Conservation (phyloP, 2,113 vertebrate genomes). For the Felis chaus region DNA sequence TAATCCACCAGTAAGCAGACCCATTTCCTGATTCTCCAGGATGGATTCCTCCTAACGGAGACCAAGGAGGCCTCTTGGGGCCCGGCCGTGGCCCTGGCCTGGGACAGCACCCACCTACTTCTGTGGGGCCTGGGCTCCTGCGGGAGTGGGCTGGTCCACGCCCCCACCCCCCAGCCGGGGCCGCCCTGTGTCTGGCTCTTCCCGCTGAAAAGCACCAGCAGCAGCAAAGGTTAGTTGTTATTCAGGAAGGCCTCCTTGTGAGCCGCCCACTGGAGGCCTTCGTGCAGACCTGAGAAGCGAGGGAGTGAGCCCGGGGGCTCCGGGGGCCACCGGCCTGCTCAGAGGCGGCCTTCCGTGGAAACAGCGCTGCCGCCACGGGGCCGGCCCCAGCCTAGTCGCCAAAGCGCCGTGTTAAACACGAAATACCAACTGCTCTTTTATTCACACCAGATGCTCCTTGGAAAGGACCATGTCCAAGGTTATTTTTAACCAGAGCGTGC, state of each 20-base stretch:
- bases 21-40: background rate
- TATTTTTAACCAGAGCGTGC: background rate
- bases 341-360: background rate
- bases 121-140: background rate
- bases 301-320: background rate
- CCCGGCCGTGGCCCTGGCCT: too few species aligned
- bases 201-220: background rate
- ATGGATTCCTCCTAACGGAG: background rate
- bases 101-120: background rate
- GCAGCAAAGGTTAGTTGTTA: background rate
- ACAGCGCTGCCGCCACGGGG: background rate
- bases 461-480: background rate
- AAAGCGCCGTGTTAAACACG: background rate
- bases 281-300: background rate
- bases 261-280: background rate
- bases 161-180: background rate
- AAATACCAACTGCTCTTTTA: background rate
- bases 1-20: background rate
- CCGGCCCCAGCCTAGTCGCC: background rate
- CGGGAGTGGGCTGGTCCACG: rapidly evolving
- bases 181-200: background rate
- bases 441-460: conserved; percentile 10
- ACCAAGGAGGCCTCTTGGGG: too few species aligned
- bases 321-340: background rate
- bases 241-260: background rate